Conservation (phyloP, 2,113 vertebrate species). For the Campylorhamphus procurvoides region DNA sequence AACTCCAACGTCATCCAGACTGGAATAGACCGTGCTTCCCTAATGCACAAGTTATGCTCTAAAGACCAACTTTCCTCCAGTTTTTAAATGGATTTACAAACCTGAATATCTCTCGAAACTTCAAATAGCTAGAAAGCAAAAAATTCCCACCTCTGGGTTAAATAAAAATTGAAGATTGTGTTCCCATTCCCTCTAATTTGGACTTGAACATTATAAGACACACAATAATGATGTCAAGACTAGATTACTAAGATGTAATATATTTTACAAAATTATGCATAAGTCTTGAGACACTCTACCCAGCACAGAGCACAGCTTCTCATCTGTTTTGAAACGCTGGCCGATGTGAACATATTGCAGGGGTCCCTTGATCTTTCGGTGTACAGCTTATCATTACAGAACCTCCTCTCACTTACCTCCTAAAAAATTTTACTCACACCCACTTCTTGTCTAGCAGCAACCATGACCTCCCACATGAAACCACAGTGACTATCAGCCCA, state of each 20-base stretch:
- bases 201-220: neutral
- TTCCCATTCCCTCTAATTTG: neutral
- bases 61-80: neutral
- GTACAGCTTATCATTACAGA: neutral
- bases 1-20: neutral
- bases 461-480: conserved; percentile 26
- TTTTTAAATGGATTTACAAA: neutral
- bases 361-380: neutral
- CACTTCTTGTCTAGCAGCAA: conserved; percentile 4
- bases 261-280: neutral
- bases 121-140: neutral
- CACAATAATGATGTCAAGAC: neutral
- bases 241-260: neutral
- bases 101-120: neutral
- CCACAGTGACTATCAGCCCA: neutral
- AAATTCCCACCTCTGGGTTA: neutral
- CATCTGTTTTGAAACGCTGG: neutral
- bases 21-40: neutral
- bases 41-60: neutral
- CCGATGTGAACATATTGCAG: neutral
- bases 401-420: neutral
- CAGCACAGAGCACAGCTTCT: neutral
- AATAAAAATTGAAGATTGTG: neutral
- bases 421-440: neutral
- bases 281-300: neutral